A percentile compares a stretch with the other conserved stretches of the same genome.
These are phyloP conservation scores for Melanocharis versteri DNA, from an alignment of 2,113 vertebrate species.

Conservation along the genomic window DNA sequence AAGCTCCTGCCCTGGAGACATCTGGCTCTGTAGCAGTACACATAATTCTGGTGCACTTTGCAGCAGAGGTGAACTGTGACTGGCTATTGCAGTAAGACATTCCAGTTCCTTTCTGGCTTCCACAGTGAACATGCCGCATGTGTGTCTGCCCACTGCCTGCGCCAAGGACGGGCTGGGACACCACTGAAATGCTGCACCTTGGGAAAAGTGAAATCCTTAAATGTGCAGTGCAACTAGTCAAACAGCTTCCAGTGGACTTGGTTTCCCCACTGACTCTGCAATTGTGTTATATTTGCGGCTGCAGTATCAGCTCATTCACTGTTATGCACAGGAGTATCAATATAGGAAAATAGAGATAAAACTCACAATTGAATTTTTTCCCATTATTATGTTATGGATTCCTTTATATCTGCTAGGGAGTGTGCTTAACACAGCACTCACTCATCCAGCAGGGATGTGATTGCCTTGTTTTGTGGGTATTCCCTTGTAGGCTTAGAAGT, in stretches of 20 bases:
- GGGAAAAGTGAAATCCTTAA: not conserved
- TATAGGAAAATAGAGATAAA: not conserved
- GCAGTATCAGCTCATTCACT: not conserved
- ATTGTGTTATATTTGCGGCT: not conserved
- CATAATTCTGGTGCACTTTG: not conserved
- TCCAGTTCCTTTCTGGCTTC: not conserved
- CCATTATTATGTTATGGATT: not conserved
- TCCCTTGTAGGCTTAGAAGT: not conserved
- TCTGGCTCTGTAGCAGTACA: not conserved
- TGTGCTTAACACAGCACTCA: not conserved
- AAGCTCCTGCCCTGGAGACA: not conserved
- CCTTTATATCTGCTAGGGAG: not conserved
- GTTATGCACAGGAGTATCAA: not conserved
- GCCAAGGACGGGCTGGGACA: not conserved
- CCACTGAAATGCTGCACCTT: not conserved
- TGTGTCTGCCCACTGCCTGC: not conserved
- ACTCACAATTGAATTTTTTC: not conserved
- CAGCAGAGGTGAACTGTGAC: not conserved
- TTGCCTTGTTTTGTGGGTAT: not conserved
- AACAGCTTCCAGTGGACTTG: not conserved
- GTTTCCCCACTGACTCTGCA: not conserved
- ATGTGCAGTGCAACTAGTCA: not conserved
- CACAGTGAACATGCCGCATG: fast-evolving
- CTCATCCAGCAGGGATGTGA: not conserved
- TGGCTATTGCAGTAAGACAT: not conserved